These are phyloP conservation scores for Condylura cristata DNA, from an alignment of 2,113 vertebrate species.

Conservation along the genomic window DNA sequence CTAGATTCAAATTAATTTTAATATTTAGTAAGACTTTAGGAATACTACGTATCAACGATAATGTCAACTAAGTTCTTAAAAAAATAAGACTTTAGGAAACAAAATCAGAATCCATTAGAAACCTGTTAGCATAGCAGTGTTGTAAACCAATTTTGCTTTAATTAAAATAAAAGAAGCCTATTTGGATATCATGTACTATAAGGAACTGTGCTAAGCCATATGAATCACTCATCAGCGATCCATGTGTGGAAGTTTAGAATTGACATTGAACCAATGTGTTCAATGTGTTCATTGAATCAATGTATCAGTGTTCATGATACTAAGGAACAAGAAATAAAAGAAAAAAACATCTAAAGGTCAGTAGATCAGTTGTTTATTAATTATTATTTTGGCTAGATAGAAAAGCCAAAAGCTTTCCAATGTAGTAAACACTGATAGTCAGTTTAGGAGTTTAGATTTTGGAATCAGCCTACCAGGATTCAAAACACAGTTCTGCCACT, in stretches of 20 bases:
- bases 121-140: not conserved
- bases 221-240: not conserved
- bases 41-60: not conserved
- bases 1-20: conserved; percentile 23
- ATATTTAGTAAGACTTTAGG: not conserved
- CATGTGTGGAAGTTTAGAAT: not conserved
- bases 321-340: not conserved
- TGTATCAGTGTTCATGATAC: not conserved
- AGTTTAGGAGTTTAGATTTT: not conserved
- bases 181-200: not conserved
- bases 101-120: not conserved
- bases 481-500: not conserved
- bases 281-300: too few relatives aligned
- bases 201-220: not conserved
- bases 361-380: not conserved
- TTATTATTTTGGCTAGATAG: not conserved
- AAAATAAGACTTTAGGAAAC: not conserved
- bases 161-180: too few relatives aligned
- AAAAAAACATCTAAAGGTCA: not conserved
- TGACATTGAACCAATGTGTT: not conserved
- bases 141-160: too few relatives aligned
- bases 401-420: not conserved
- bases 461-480: not conserved
- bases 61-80: not conserved
- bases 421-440: not conserved